Conservation (phyloP, 2,113 vertebrate genomes). For the Odontophorus gujanensis region DNA sequence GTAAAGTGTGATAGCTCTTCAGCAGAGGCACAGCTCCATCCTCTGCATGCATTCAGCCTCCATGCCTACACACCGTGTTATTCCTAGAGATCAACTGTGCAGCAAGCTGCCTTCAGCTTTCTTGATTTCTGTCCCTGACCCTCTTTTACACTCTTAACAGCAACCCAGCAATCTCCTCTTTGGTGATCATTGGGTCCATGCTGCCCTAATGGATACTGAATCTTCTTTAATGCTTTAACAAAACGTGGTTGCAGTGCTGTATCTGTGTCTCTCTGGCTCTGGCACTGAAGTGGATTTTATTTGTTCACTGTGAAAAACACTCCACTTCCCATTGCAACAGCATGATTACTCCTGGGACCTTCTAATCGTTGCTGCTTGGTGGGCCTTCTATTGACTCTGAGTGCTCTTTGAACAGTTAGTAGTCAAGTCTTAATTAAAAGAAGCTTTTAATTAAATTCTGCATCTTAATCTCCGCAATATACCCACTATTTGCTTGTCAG, state of each 20-base stretch:
- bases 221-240: not conserved
- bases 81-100: constrained; percentile 8
- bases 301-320: not conserved
- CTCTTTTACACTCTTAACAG: not conserved
- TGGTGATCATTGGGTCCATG: not conserved
- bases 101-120: not conserved
- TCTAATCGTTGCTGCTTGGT: not conserved
- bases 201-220: not conserved
- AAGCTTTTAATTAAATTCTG: constrained; percentile 21
- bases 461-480: not conserved
- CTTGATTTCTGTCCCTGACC: not conserved
- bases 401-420: not conserved
- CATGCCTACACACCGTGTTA: not conserved
- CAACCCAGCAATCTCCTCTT: not conserved
- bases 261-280: not conserved
- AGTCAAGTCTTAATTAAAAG: constrained; percentile 16
- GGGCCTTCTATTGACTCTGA: not conserved
- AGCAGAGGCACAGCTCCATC: not conserved
- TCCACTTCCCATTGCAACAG: not conserved
- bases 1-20: not conserved
- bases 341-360: not conserved
- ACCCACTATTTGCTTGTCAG: not conserved
- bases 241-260: not conserved
- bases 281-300: not conserved
- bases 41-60: not conserved